Percentiles rank a stretch among this genome's conserved stretches.
These are phyloP conservation scores for Euplexia lucipara DNA, from an alignment of 2,888 invertebrate genomes.

Conservation along the genomic window DNA sequence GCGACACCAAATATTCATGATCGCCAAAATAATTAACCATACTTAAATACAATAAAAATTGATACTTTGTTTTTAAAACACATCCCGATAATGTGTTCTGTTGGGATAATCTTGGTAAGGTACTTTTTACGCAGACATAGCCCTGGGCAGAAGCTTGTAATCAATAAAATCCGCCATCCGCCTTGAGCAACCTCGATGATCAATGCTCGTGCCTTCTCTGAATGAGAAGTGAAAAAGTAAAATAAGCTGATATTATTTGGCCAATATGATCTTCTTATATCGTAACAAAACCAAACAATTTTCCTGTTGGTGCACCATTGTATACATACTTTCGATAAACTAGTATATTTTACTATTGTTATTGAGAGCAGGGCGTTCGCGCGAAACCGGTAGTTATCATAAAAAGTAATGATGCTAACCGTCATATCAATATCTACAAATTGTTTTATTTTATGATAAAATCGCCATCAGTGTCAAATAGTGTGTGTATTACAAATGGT, in stretches of 20 bases:
- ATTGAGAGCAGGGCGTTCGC: conserved; percentile 67
- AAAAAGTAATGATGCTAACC: conserved; percentile 75
- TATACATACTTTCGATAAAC: conserved; percentile 52
- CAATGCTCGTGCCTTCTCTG: no score
- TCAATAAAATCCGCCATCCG: no score
- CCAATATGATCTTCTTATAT: conserved; percentile 36
- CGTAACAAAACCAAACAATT: conserved; percentile 40
- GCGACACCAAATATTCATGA: no score
- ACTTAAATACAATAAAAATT: no score
- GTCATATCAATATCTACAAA: conserved; percentile 73
- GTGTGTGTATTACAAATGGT: conserved; percentile 61
- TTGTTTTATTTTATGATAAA: conserved; percentile 71
- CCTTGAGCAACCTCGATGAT: no score
- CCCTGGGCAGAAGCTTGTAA: no score
- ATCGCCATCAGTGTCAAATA: conserved; percentile 59
- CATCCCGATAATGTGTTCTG: no score
- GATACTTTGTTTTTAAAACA: no score
- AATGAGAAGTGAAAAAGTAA: no score
- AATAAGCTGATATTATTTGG: conserved; percentile 13
- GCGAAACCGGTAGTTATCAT: conserved; percentile 73
- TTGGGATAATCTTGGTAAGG: no score
- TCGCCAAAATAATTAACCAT: no score
- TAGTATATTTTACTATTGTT: conserved; percentile 65
- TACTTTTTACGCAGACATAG: no score
- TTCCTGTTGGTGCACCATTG: conserved; percentile 45